These are phyloP conservation scores for Pogonocichla stellata DNA, from an alignment of 2,113 vertebrate genomes.

Conservation along the genomic window DNA sequence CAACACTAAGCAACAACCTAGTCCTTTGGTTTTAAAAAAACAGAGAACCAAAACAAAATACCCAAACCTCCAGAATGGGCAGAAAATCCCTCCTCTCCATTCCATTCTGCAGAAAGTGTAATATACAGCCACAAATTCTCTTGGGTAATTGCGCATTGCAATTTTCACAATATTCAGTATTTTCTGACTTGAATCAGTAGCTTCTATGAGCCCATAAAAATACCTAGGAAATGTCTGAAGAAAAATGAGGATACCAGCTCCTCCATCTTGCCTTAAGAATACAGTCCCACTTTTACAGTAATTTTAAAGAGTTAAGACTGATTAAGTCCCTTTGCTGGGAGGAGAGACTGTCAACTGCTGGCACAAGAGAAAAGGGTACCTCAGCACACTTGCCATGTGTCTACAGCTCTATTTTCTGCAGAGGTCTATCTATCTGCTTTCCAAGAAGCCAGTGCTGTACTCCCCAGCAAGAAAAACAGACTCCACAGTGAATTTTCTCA, in stretches of 20 bases:
- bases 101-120: background rate
- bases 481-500: background rate
- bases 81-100: background rate
- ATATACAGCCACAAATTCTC: background rate
- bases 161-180: background rate
- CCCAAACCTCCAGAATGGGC: background rate
- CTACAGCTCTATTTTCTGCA: background rate
- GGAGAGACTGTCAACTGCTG: background rate
- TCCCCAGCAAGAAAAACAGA: background rate
- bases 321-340: background rate
- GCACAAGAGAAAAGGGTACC: background rate
- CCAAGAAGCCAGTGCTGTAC: background rate
- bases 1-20: background rate
- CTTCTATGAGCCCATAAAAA: background rate
- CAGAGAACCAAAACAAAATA: background rate
- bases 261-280: background rate
- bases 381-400: background rate
- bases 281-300: background rate
- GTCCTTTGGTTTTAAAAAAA: background rate
- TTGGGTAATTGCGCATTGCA: accelerated
- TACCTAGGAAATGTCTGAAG: background rate
- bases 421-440: background rate
- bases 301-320: background rate
- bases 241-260: background rate
- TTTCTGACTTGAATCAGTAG: background rate